Base-by-base conservation (phyloP, 1,140 invertebrate species). In the Protaetia brevitarsis region DNA sequence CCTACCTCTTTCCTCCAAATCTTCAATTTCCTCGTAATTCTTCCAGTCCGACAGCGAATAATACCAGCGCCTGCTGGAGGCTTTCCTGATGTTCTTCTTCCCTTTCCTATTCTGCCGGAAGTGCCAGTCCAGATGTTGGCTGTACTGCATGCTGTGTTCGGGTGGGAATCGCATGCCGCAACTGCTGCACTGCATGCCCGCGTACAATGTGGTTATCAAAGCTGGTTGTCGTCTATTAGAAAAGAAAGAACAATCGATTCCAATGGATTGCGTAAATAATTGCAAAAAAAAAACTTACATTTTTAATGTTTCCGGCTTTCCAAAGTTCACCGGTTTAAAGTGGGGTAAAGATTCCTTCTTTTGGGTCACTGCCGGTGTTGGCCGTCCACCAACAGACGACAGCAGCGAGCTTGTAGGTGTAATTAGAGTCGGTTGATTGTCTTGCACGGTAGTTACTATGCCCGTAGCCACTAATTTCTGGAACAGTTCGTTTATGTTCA, bases 121-220 rank as follows among this genome's bases (percentile, higher is more conserved):
- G 82, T 98, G 96, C 96, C 96, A 98, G 80, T 98, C 95, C 27
- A 98, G 83, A 81, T 98, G 96, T 76, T 95, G 91, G 68, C 92
- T 92, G 76, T 98, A 93, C 62, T 89, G 87, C 27, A 93, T 90
- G 0, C 92, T 94, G 72, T 93, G 88, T 76, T 94, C 91, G 0
- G 92, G 88, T 8, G 90, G 88, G 78, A 97, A 98, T 36, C 96
- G 83, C 26, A 92, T 87, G 13, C 95, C 95, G 81, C 96, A 98
- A 21, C 94, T 94, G 64, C 92, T 91, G 80, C 96, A 98, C 78
- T 97, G 96, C 82, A 96, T 93, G 4, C 96, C 95, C 63, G 86
- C 84, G 77, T 95, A 95, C 6, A 97, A 78, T 2, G 80, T 77
- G 4, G 84, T 74, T 8, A 93, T 84, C 0, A 94, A 80, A 1